Evolutionary conservation across 2,797 vertebrate species (phyloP).

Genomic region (Melanotaenia trifasciata): DNA sequence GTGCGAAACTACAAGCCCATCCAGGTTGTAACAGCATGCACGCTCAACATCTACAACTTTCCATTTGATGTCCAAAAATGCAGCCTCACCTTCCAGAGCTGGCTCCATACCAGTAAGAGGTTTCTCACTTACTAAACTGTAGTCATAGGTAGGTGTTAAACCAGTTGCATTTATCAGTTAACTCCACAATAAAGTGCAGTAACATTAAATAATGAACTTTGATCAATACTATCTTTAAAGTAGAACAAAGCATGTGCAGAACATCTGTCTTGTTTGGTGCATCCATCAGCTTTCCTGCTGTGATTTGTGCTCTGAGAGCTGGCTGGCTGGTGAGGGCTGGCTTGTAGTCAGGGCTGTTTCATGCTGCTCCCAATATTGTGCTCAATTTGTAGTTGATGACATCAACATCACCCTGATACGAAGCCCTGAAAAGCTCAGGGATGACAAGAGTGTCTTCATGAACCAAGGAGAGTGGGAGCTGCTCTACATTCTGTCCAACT

Average conservation of each 20-base stretch:
- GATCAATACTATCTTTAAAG: conserved; percentile 1
- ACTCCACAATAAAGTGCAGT: not conserved
- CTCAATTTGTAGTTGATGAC: conserved; percentile 87
- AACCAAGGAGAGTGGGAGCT: conserved; percentile 99
- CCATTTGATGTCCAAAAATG: conserved; percentile 98
- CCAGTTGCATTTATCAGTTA: not conserved
- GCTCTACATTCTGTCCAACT: conserved; percentile 88
- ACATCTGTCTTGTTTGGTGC: conserved; percentile 1
- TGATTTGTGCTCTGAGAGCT: conserved; percentile 30
- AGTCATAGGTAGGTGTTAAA: too few species aligned
- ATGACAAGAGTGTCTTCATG: conserved; percentile 92
- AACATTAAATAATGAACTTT: not conserved
- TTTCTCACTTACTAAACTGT: not conserved
- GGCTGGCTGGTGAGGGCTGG: conserved; percentile 16
- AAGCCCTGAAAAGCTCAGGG: conserved; percentile 88
- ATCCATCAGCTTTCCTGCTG: conserved; percentile 34
- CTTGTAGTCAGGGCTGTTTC: conserved; percentile 41
- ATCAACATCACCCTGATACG: conserved; percentile 96
- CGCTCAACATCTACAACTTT: conserved; percentile 98
- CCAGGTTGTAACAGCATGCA: conserved; percentile 96
- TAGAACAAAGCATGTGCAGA: conserved; percentile 2
- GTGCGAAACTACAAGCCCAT: conserved; percentile 97
- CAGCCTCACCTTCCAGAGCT: conserved; percentile 98
- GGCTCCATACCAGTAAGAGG: conserved; percentile 93
- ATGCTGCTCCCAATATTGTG: conserved; percentile 42